These are phyloP conservation scores for Excalfactoria chinensis DNA, from an alignment of 2,113 vertebrate species.

Conservation along the genomic window DNA sequence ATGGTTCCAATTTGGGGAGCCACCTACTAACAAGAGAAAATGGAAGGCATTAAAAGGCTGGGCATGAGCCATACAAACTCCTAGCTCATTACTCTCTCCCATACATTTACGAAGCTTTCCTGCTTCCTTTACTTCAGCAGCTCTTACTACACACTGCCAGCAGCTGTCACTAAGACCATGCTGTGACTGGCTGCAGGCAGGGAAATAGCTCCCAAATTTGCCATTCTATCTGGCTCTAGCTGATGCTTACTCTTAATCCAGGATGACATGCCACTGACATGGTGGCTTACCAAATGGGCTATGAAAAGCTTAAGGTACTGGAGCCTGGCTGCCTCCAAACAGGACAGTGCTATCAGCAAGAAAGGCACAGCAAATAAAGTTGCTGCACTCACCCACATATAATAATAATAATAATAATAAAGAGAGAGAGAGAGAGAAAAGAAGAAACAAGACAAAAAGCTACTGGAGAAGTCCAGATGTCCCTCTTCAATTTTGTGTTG, in stretches of 20 bases:
- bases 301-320: background rate
- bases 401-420: background rate
- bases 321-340: background rate
- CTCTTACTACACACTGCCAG: background rate
- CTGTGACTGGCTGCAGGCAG: background rate
- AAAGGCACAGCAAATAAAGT: background rate
- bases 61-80: background rate
- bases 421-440: background rate
- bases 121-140: background rate
- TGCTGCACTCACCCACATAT: background rate
- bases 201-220: background rate
- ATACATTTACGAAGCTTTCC: background rate
- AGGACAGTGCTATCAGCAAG: background rate
- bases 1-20: slow-evolving; percentile 18
- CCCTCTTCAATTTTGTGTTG: background rate
- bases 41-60: slow-evolving; percentile 24
- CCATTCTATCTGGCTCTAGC: background rate
- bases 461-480: background rate
- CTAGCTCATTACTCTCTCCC: background rate
- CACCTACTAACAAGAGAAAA: slow-evolving; percentile 12
- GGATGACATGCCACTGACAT: background rate
- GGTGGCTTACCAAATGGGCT: background rate
- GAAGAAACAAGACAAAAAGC: background rate
- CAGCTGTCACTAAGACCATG: background rate
- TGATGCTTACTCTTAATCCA: background rate